Conservation (phyloP, 1,140 invertebrate genomes). For the Aleiodes sp. region DNA sequence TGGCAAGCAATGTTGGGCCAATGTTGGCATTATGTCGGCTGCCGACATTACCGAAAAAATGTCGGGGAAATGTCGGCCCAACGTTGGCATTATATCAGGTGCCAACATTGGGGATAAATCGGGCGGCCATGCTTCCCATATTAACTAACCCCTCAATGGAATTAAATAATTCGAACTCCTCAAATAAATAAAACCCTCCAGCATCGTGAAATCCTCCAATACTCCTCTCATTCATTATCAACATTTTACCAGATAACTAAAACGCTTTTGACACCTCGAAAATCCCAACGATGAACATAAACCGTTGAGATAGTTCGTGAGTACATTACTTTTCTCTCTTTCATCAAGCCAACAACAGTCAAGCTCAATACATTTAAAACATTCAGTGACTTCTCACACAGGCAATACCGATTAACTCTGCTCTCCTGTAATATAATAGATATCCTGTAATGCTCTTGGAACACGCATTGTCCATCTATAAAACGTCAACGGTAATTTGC, state of each 20-base stretch:
- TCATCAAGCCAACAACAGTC: not conserved
- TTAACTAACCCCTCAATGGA: too few species aligned
- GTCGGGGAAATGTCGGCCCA: too few species aligned
- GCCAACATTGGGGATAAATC: too few species aligned
- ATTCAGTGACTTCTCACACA: too few species aligned
- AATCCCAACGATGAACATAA: constrained; percentile 46
- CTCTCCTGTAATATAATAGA: constrained; percentile 38
- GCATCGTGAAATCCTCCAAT: too few species aligned
- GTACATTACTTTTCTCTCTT: not conserved
- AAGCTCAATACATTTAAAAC: too few species aligned
- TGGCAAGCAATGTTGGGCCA: too few species aligned
- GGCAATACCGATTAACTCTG: constrained; percentile 49
- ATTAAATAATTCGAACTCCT: too few species aligned
- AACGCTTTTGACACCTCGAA: constrained; percentile 55
- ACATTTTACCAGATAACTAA: constrained; percentile 48
- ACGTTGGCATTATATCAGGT: too few species aligned
- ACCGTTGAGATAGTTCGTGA: constrained; percentile 49
- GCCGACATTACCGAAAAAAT: too few species aligned
- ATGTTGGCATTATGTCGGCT: too few species aligned
- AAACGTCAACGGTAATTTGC: constrained; percentile 32
- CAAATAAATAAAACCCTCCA: not conserved
- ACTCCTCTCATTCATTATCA: constrained; percentile 38
- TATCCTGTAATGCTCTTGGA: constrained; percentile 35
- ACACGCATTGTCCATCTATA: constrained; percentile 38
- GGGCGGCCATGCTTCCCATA: too few species aligned